Evolutionary conservation across 2,113 vertebrate species (phyloP).

Genomic region (Erythrocercus mccallii): DNA sequence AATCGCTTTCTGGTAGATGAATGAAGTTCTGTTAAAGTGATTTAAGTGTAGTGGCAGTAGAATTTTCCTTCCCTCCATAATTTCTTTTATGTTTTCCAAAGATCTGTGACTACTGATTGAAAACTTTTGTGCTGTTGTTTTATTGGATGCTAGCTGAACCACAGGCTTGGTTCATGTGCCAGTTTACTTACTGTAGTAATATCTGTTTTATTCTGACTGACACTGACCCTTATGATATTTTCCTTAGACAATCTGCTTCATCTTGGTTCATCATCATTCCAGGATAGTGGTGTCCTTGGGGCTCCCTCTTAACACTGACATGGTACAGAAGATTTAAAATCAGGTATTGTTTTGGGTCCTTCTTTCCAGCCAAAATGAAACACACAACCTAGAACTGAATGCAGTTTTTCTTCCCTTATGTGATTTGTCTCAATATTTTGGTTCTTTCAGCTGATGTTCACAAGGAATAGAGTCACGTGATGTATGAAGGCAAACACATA

Average conservation of each 20-base stretch:
- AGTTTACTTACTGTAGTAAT: neutral
- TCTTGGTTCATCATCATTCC: slow-evolving; percentile 74
- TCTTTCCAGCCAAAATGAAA: slow-evolving; percentile 14
- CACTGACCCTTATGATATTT: slow-evolving; percentile 56
- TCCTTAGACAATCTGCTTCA: slow-evolving; percentile 76
- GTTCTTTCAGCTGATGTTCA: slow-evolving; percentile 97
- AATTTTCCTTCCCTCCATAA: neutral
- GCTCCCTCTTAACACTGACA: slow-evolving; percentile 72
- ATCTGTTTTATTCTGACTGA: slow-evolving; percentile 46
- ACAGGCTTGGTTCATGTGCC: neutral
- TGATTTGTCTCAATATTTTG: slow-evolving; percentile 58
- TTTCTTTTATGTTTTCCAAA: neutral
- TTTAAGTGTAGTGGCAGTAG: neutral
- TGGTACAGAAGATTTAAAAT: slow-evolving; percentile 82
- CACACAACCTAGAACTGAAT: neutral
- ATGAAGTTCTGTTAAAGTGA: neutral
- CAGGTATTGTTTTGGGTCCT: slow-evolving; percentile 68
- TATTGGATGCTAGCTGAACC: neutral
- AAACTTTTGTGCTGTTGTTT: neutral
- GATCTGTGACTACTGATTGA: neutral
- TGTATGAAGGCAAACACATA: slow-evolving; percentile 99
- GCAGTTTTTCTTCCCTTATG: neutral
- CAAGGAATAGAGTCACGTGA: slow-evolving; percentile 99
- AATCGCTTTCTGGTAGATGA: neutral
- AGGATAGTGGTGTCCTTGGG: slow-evolving; percentile 69